Base-by-base conservation (phyloP, 2,888 invertebrate species). In the Cordilura impudica region DNA sequence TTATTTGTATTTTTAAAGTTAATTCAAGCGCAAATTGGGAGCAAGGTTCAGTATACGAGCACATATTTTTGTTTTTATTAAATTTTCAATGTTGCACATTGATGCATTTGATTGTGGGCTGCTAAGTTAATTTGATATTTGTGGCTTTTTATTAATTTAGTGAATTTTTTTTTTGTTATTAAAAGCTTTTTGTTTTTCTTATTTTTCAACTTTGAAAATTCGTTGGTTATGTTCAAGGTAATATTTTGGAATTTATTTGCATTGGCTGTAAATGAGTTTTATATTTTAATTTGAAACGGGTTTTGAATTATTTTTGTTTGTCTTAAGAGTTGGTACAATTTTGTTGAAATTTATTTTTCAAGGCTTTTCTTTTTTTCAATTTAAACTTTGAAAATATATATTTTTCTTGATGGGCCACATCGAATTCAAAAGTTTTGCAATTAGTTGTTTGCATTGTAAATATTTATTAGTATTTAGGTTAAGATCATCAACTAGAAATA, bases 1-100 rank as follows among this genome's bases (percentile, higher is more conserved):
- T 69, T 47, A 56, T 56, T 73, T 70, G 70, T 81, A 70, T 67
- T 73, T 65, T 67, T 70, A 75, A 79, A 81, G 69, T 81, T 81
- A 81, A 83, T 82, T 83, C 83, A 83, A 82, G 83, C 83, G 83
- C 83, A 78, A 83, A 83, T 83, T 82, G 83, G 83, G 83, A 82
- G 83, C 83, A 83, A 83, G 83, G 83, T 83, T 83, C 78, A 82
- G 78, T 75, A 67, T 31, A 74, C 53, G 39, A 26, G 49, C 47
- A 66, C 60, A 45, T 81, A 72, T 66, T 80, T 75, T 78, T 72
- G 67, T 61, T 77, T 63, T 58, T 76, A 69, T 60, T 19, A 60
- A 74, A 56, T 75, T 78, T 79, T 79, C 75, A 79, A 75, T 79
- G 76, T 65, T 82, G 78, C 78, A 79, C 58, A 47, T 71, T 67